Percentiles rank a stretch among this genome's conserved stretches.
These are phyloP conservation scores for Timandra comae DNA, from an alignment of 2,888 invertebrate genomes.

Conservation along the genomic window DNA sequence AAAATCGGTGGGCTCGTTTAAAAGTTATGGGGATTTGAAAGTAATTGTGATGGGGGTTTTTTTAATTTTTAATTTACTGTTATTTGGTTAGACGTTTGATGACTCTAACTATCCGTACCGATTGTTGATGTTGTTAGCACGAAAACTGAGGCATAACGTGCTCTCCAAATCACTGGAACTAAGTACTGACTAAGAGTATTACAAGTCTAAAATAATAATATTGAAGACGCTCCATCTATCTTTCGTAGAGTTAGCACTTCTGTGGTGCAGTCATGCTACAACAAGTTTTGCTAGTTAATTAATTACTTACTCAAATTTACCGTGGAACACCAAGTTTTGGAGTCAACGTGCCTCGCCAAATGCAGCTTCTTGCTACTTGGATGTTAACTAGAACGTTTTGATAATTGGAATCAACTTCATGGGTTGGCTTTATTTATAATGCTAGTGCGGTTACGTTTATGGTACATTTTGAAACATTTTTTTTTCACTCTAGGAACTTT, in stretches of 20 bases:
- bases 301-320: slow-evolving; percentile 10
- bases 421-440: too few species aligned
- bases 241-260: slow-evolving; percentile 6
- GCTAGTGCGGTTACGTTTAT: not conserved
- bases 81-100: too few species aligned
- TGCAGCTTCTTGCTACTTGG: not conserved
- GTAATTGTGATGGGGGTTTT: too few species aligned
- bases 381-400: not conserved
- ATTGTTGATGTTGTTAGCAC: not conserved
- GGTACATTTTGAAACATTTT: not conserved
- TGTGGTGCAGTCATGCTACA: too few species aligned
- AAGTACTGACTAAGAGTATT: not conserved
- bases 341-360: not conserved
- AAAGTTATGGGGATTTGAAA: too few species aligned
- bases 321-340: slow-evolving; percentile 2
- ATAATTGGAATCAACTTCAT: too few species aligned
- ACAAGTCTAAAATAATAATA: not conserved
- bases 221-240: slow-evolving; percentile 1
- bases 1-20: too few species aligned
- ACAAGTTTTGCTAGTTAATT: slow-evolving; percentile 8
- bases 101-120: not conserved
- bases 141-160: not conserved
- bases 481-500: not conserved
- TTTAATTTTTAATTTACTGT: too few species aligned
- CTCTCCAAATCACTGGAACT: not conserved